A percentile compares a stretch with the other conserved stretches of the same genome.
phyloP scores from a whole-genome alignment of 2,797 vertebrate species.

The Enteromius argenteus region DNA sequence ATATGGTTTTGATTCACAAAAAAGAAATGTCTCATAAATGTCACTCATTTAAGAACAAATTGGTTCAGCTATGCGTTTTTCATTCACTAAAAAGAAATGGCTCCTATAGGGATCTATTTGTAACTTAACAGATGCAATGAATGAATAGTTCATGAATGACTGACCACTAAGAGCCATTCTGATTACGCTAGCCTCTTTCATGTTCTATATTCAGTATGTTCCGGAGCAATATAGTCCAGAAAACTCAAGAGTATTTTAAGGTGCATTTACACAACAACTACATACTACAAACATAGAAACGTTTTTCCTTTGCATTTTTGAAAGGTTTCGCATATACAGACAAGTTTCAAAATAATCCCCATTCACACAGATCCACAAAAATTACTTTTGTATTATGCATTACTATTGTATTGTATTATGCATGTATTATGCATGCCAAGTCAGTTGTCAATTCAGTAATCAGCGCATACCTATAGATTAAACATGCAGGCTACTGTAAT shows the following conservation, averaged over 20 bases:
- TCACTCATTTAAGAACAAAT: neutral
- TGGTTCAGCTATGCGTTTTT: neutral
- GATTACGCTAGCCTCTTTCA: neutral
- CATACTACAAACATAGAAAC: neutral
- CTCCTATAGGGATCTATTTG: neutral
- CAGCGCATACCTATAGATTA: neutral
- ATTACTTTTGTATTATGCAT: neutral
- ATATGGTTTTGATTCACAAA: neutral
- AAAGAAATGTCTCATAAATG: neutral
- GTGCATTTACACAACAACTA: neutral
- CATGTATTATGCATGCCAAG: neutral
- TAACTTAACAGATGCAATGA: neutral
- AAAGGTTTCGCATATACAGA: neutral
- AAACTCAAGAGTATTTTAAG: neutral
- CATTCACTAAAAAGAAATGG: neutral
- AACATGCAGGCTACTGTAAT: neutral
- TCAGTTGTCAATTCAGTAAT: neutral
- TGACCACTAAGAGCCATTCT: neutral
- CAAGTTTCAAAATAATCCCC: neutral
- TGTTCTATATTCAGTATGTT: neutral
- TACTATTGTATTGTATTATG: neutral
- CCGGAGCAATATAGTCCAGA: neutral
- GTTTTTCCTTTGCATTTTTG: neutral
- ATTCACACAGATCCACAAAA: neutral
- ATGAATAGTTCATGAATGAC: neutral